These are phyloP conservation scores for Apodemia mormo DNA, from an alignment of 2,888 invertebrate genomes.

Conservation along the genomic window DNA sequence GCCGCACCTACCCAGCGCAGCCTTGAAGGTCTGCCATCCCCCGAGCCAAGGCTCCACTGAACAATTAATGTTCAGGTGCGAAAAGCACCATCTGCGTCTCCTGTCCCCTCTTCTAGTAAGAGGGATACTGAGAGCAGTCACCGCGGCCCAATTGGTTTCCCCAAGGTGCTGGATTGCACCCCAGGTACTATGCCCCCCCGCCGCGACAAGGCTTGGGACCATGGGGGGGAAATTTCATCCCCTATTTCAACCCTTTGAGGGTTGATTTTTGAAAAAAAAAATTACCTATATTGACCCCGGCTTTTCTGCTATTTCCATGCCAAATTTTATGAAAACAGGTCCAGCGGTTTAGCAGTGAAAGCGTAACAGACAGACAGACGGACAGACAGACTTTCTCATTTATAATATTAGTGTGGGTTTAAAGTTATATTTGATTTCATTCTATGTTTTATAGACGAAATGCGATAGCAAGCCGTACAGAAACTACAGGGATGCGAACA, in stretches of 20 bases:
- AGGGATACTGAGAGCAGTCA: not conserved
- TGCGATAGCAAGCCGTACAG: conserved; percentile 48
- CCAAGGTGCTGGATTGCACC: conserved; percentile 5
- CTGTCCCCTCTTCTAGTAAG: not conserved
- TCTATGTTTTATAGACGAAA: conserved; percentile 43
- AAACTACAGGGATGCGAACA: conserved; percentile 55
- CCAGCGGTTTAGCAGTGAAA: no score
- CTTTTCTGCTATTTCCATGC: no score
- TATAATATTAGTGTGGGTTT: no score
- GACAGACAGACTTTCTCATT: no score
- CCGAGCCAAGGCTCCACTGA: not conserved
- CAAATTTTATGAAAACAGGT: no score
- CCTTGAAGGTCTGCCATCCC: not conserved
- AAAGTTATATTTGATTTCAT: not conserved
- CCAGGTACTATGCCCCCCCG: conserved; percentile 1
- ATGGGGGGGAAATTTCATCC: no score
- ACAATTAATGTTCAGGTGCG: not conserved
- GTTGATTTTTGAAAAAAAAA: no score
- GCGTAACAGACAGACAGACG: no score
- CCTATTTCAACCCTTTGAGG: no score
- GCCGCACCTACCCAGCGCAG: not conserved
- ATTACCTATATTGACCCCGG: no score
- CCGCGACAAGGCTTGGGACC: not conserved
- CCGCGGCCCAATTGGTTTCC: not conserved
- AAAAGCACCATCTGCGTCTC: not conserved